These are phyloP conservation scores for Pachypeltis micranthus DNA, from an alignment of 1,140 invertebrate species.

Conservation along the genomic window DNA sequence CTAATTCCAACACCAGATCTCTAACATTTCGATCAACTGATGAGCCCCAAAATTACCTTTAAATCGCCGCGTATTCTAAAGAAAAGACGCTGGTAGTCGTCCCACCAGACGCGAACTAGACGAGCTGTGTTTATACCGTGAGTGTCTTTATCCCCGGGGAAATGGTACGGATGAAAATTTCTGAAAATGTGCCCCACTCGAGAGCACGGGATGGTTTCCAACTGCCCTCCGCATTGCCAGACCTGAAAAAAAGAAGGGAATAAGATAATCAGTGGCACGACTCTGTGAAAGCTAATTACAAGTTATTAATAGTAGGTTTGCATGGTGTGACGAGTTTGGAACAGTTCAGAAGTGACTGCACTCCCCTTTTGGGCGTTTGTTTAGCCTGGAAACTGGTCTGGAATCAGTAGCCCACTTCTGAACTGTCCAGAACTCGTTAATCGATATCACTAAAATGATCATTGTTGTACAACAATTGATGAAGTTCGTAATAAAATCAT, in stretches of 20 bases:
- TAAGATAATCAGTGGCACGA: too few relatives aligned
- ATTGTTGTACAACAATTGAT: too few relatives aligned
- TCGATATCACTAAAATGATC: neutral
- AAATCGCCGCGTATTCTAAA: constrained; percentile 69
- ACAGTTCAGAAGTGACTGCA: too few relatives aligned
- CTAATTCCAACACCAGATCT: constrained; percentile 33
- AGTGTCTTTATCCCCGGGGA: constrained; percentile 75
- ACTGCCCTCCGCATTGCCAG: constrained; percentile 92
- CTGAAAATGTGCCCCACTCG: constrained; percentile 96
- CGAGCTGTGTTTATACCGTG: constrained; percentile 80
- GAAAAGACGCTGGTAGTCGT: constrained; percentile 77
- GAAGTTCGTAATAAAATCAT: too few relatives aligned
- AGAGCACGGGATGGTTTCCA: constrained; percentile 91
- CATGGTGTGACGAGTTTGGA: too few relatives aligned
- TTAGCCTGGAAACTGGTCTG: too few relatives aligned
- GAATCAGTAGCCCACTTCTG: too few relatives aligned
- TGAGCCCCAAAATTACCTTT: constrained; percentile 46
- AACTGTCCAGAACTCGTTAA: too few relatives aligned
- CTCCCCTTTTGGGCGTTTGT: too few relatives aligned
- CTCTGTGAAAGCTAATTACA: too few relatives aligned
- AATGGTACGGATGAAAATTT: constrained; percentile 82
- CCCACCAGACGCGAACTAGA: constrained; percentile 86
- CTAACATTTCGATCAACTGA: constrained; percentile 27
- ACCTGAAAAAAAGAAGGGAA: constrained; percentile 59
- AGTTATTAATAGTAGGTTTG: too few relatives aligned